Conservation (phyloP, 2,888 invertebrate species). For the Dryocosmus kuriphilus region DNA sequence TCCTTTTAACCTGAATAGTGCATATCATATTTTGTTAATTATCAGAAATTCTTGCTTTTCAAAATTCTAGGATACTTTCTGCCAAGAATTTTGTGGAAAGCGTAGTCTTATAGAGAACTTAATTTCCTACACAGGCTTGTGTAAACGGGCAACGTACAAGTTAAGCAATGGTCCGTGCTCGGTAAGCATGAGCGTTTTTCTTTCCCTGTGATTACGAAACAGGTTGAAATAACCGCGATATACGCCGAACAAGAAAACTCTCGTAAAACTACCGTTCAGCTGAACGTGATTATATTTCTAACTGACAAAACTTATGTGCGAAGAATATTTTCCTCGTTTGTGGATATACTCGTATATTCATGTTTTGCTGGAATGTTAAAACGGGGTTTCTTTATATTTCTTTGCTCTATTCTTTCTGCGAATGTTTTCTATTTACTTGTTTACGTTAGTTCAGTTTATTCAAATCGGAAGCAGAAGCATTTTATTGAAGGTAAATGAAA, state of each 20-base stretch:
- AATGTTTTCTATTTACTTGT: background rate
- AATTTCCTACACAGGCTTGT: background rate
- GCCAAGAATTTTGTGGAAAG: background rate
- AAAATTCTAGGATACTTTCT: background rate
- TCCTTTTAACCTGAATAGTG: too few species aligned
- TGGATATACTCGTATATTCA: slow-evolving; percentile 19
- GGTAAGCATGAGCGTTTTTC: slow-evolving; percentile 34
- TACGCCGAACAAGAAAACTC: slow-evolving; percentile 9
- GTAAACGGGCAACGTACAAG: background rate
- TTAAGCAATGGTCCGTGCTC: slow-evolving; percentile 15
- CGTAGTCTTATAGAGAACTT: background rate
- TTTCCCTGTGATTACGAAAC: slow-evolving; percentile 33
- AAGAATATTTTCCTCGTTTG: slow-evolving; percentile 19
- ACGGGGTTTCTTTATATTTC: background rate
- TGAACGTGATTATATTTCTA: slow-evolving; percentile 35
- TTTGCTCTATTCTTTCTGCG: background rate
- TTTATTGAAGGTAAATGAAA: too few species aligned
- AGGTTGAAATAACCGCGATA: slow-evolving; percentile 20
- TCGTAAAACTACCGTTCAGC: slow-evolving; percentile 15
- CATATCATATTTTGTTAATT: too few species aligned
- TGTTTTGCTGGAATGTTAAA: background rate
- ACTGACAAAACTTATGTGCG: slow-evolving; percentile 29
- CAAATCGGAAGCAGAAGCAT: too few species aligned
- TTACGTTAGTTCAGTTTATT: too few species aligned
- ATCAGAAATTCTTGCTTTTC: background rate